Base-by-base conservation (phyloP, 2,888 invertebrate genomes). In the Molorchus minor region DNA sequence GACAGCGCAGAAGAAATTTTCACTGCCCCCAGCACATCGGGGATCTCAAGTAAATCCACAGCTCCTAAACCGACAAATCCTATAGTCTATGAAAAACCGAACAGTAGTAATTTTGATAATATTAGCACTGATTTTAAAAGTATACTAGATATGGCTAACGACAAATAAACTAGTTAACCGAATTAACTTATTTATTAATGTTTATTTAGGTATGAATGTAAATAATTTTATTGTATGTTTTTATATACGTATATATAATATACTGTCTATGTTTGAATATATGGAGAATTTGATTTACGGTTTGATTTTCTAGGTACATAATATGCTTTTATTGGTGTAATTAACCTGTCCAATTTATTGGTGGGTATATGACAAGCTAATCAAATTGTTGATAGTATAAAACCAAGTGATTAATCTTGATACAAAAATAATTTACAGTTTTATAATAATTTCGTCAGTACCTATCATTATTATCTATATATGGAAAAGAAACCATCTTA, bases 51-150 rank as follows among this genome's bases (percentile, higher is more conserved):
- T n/a, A 33, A 33, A n/a, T 12, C 33, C 3, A 12, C 10, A 30
- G 21, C 56, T 0, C 56, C 60, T 16, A 62, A 3, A 33, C 33
- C 33, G 12, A 12, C 33, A n/a, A 3, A 7, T 3, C 33, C 33
- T 10, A 33, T 33, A 7, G 33, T 33, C 33, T 3, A n/a, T 3
- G 33, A 33, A n/a, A n/a, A n/a, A 3, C 33, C 21, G 25, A 49
- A 49, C 21, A 25, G 17, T 8, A n/a, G 12, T 1, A 46, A 61
- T 38, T 67, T 67, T 38, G 68, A 71, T 41, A 66, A 65, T 19
- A 71, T 72, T 17, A 73, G 73, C 51, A 75, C 74, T 5, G 74
- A 75, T 59, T 75, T 75, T 46, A 71, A 62, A 45, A 74, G 74
- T 61, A 74, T 75, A 46, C 58, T 75, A 55, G 73, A 74, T 40